Base-by-base conservation (phyloP, 1,140 invertebrate genomes). In the Nephotettix cincticeps region DNA sequence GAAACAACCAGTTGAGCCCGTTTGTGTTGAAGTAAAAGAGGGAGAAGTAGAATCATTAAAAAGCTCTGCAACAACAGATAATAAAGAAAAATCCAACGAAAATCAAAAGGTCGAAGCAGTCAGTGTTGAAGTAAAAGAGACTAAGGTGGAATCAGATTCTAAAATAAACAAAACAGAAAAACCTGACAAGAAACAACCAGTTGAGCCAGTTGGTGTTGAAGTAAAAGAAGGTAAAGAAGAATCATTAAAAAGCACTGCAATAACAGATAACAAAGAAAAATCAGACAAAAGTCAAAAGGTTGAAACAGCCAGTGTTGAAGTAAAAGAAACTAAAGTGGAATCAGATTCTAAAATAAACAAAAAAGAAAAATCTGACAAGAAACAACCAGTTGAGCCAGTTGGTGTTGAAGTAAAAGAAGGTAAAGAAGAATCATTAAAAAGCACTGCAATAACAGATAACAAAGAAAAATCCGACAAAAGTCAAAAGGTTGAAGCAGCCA, bases 81-180 rank as follows among this genome's bases (percentile, higher is more conserved):
- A 3, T 51, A 68, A 74, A 19, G 17, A 23, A n/a, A 51, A 51
- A 51, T 11, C 21, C 29, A 67, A 80, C 70, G 72, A 76, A 70
- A 71, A 72, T 68, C 71, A 58, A 27, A 58, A 73, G 66, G 68
- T n/a, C 66, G 61, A 69, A 68, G 54, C 56, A 74, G 75, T 71
- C 70, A 77, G 73, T 72, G 73, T 73, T 71, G 73, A 73, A 70
- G 70, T 71, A 61, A 66, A 78, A 73, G 68, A 75, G 56, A 69
- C 72, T 71, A 71, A 74, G 51, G 56, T 76, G 72, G 69, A 72
- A 72, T 65, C 70, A 72, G 73, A 73, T 72, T 69, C 21, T 77
- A 69, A 30, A 75, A 68, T 72, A 73, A 69, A 45, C 61, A 14
- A 70, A 32, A 23, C 63, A 73, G 66, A 56, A 74, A 47, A 73